These are phyloP conservation scores for Hemicentrotus pulcherrimus DNA, from an alignment of 35 echinoderm and acorn worm genomes.

Conservation along the genomic window DNA sequence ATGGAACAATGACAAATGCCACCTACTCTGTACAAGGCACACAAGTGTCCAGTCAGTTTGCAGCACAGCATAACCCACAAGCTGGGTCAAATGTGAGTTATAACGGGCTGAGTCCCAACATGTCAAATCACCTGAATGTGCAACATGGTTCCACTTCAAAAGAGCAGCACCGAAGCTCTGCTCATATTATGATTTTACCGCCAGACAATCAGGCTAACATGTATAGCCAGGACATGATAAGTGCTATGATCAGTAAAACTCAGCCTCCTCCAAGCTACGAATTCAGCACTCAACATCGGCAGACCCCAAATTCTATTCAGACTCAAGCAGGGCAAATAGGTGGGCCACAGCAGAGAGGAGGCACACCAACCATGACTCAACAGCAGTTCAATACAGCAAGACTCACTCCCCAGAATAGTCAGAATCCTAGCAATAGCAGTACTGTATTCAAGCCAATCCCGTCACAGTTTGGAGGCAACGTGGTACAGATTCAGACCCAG, in stretches of 20 bases:
- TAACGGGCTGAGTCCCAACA: not conserved
- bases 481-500: constrained; percentile 49
- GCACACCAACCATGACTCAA: constrained; percentile 26
- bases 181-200: constrained; percentile 63
- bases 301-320: constrained; percentile 57
- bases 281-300: constrained; percentile 71
- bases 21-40: not conserved
- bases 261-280: constrained; percentile 92
- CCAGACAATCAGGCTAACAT: constrained; percentile 47
- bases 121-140: constrained; percentile 7
- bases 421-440: not conserved
- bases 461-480: constrained; percentile 45
- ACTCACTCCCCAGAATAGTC: constrained; percentile 10
- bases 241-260: constrained; percentile 81
- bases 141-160: constrained; percentile 49
- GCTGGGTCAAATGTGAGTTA: not conserved
- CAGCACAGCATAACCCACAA: not conserved
- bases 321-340: constrained; percentile 45
- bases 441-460: not conserved
- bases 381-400: constrained; percentile 22
- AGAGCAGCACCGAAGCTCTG: constrained; percentile 59
- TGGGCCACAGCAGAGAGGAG: not conserved
- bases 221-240: constrained; percentile 53
- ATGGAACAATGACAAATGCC: not conserved
- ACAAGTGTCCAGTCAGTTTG: not conserved